phyloP scores from a whole-genome alignment of 1,140 invertebrate genomes.

The Drosophila pseudoananassae region DNA sequence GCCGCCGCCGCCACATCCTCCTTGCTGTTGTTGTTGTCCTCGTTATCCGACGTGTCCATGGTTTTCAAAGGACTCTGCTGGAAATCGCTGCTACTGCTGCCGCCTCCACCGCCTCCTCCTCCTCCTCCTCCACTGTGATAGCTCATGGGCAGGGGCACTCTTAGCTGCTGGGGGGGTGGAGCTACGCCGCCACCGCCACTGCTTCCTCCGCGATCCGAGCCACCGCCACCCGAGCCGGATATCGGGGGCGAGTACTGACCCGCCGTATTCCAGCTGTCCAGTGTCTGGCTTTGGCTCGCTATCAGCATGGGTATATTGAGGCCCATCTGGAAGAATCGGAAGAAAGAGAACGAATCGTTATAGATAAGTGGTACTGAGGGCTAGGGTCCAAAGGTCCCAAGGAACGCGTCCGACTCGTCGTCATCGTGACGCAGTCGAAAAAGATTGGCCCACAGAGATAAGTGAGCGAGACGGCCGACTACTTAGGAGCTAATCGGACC shows the following conservation, averaged over 20 bases:
- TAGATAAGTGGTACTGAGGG: neutral
- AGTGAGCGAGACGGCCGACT: neutral
- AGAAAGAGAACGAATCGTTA: conserved; percentile 12
- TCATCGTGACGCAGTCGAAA: conserved; percentile 48
- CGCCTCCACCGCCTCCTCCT: conserved; percentile 42
- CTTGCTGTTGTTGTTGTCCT: conserved; percentile 68
- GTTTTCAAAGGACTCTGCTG: conserved; percentile 74
- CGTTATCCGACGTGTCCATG: conserved; percentile 79
- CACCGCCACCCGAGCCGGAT: conserved; percentile 48
- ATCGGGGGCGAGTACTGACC: conserved; percentile 80
- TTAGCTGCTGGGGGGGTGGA: conserved; percentile 57
- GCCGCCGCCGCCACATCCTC: conserved; percentile 64
- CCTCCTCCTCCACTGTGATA: conserved; percentile 32
- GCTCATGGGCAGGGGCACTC: conserved; percentile 65
- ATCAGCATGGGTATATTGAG: conserved; percentile 80
- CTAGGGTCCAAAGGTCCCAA: conserved; percentile 27
- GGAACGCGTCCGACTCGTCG: conserved; percentile 6
- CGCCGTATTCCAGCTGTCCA: conserved; percentile 75
- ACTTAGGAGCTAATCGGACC: conserved; percentile 11
- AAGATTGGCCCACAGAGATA: conserved; percentile 27
- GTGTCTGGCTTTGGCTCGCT: conserved; percentile 62
- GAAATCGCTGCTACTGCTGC: conserved; percentile 78
- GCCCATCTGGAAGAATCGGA: conserved; percentile 68
- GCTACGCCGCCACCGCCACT: conserved; percentile 9
- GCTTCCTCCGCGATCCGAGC: conserved; percentile 40